Evolutionary conservation across 2,797 vertebrate species (phyloP).

Genomic region (Spinibarbus caldwelli): DNA sequence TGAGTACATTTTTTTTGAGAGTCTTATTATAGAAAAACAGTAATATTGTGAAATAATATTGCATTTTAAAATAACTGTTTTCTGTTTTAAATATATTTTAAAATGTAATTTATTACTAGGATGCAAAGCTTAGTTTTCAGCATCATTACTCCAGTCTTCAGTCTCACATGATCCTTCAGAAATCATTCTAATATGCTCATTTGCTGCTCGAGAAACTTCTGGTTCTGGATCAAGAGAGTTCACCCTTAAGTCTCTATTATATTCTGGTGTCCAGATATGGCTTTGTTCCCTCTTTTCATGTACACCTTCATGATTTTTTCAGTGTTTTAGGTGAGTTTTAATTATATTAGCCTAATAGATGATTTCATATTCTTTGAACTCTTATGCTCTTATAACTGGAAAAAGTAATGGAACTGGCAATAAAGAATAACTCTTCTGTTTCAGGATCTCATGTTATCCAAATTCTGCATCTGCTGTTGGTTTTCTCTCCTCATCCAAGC

Average conservation of each 20-base stretch:
- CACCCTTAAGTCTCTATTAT: neutral
- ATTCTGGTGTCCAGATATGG: too few species aligned
- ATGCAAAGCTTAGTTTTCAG: neutral
- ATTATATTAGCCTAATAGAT: neutral
- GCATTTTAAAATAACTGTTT: neutral
- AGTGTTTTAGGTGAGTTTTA: neutral
- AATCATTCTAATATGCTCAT: neutral
- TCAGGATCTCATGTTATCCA: neutral
- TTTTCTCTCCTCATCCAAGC: neutral
- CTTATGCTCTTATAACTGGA: neutral
- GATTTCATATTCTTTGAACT: neutral
- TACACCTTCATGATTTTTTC: too few species aligned
- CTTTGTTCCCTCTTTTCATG: neutral
- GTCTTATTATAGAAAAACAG: neutral
- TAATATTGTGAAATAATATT: too few species aligned
- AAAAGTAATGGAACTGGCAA: neutral
- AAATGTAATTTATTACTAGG: neutral
- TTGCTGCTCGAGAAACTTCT: neutral
- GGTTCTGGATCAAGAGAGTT: neutral
- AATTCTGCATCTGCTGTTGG: constrained; percentile 15
- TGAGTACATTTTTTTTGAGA: neutral
- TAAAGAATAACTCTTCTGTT: neutral
- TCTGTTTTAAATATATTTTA: neutral
- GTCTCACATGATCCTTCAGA: neutral
- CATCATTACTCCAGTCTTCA: neutral